phyloP scores from a whole-genome alignment of 1,140 invertebrate species.

The Camponotus vicinus region DNA sequence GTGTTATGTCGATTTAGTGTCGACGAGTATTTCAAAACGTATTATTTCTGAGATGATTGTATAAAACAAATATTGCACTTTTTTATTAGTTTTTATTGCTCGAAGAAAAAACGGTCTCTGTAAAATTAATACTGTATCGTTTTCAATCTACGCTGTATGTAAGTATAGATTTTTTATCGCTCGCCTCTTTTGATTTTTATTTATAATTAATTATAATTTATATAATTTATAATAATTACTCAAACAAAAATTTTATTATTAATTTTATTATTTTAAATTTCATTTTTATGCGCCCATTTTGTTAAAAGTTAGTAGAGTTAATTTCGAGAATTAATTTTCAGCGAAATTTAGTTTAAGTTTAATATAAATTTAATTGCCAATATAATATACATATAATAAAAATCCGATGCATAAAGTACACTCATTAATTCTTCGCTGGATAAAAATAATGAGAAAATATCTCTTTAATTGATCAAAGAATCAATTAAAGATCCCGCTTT shows the following conservation, averaged over 20 bases:
- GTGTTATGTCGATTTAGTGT: background rate
- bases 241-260: background rate
- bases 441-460: constrained; percentile 3
- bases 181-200: background rate
- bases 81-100: background rate
- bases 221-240: background rate
- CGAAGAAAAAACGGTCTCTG: background rate
- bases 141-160: background rate
- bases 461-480: constrained; percentile 1
- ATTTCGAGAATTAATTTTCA: constrained; percentile 5
- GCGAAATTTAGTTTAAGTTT: background rate
- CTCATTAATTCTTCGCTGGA: background rate
- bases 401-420: background rate
- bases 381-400: background rate
- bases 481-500: background rate
- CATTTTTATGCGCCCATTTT: background rate
- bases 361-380: background rate
- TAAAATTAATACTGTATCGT: background rate
- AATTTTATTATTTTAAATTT: too few relatives aligned
- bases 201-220: constrained; percentile 7
- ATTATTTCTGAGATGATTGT: background rate
- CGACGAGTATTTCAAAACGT: background rate
- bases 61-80: background rate
- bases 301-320: background rate
- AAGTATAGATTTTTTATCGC: too few relatives aligned